These are phyloP conservation scores for Amphipoea oculea DNA, from an alignment of 2,888 invertebrate genomes.

Conservation along the genomic window DNA sequence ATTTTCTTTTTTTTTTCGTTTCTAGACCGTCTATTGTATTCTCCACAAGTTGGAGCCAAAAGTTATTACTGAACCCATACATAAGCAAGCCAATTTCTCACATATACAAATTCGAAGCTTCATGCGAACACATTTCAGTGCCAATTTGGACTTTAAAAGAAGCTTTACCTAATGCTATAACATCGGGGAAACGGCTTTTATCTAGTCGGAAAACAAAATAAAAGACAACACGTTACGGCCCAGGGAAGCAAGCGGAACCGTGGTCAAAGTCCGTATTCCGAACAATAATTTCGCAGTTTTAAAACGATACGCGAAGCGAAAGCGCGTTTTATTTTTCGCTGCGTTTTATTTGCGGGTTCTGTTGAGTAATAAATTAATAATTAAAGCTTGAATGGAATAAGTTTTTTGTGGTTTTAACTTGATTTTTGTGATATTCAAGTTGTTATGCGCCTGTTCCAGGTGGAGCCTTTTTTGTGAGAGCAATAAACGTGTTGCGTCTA, in stretches of 20 bases:
- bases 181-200: conserved; percentile 72
- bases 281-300: conserved; percentile 65
- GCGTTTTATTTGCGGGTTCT: conserved; percentile 45
- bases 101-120: conserved; percentile 53
- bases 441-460: conserved; percentile 13
- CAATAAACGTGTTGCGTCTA: neutral
- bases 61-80: conserved; percentile 30
- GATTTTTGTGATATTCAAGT: conserved; percentile 22
- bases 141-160: conserved; percentile 64
- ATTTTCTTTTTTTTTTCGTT: neutral
- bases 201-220: conserved; percentile 73
- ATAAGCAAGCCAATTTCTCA: conserved; percentile 38
- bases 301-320: conserved; percentile 53
- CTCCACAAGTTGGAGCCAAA: conserved; percentile 15
- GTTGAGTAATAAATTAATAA: conserved; percentile 53
- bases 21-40: conserved; percentile 4
- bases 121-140: conserved; percentile 50
- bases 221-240: conserved; percentile 67
- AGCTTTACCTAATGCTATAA: conserved; percentile 70
- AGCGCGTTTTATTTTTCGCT: conserved; percentile 52
- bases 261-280: conserved; percentile 70
- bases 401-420: conserved; percentile 36
- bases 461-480: neutral
- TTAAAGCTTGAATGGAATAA: conserved; percentile 46
- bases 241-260: conserved; percentile 66